Conservation (phyloP, 1,140 invertebrate species). For the Triops longicaudatus region DNA sequence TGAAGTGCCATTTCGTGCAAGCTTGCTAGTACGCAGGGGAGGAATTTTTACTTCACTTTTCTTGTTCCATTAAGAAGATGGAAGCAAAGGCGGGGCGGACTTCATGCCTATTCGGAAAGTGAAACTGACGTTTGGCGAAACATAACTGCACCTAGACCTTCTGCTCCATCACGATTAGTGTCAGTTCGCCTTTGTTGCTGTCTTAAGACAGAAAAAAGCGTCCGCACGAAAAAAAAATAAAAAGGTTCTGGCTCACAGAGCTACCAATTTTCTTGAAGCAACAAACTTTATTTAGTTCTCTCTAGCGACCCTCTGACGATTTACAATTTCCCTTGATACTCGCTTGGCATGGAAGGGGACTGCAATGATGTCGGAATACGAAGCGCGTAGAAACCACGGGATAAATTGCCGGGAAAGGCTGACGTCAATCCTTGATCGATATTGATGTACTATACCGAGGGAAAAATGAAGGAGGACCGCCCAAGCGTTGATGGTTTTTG, state of each 20-base stretch:
- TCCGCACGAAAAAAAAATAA: not conserved
- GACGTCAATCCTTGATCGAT: not conserved
- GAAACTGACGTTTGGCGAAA: not conserved
- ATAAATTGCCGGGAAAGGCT: not conserved
- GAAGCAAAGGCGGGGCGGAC: not conserved
- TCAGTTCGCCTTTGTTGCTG: slow-evolving; percentile 1
- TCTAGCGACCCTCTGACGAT: not conserved
- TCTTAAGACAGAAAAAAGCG: not conserved
- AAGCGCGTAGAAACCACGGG: not conserved
- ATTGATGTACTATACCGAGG: not conserved
- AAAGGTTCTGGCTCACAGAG: not conserved
- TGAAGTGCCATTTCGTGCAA: slow-evolving; percentile 2
- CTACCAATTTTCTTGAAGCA: not conserved
- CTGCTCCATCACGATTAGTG: not conserved
- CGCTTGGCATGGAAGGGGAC: not conserved
- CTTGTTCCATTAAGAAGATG: not conserved
- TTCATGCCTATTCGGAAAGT: not conserved
- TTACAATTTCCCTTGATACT: not conserved
- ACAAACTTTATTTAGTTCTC: not conserved
- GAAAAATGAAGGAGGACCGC: not conserved
- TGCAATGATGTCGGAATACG: not conserved
- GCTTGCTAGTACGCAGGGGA: not conserved
- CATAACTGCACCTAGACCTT: not conserved
- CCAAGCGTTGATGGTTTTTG: not conserved
- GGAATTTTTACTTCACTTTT: not conserved